These are phyloP conservation scores for Watsonalla binaria DNA, from an alignment of 2,888 invertebrate species.

Conservation along the genomic window DNA sequence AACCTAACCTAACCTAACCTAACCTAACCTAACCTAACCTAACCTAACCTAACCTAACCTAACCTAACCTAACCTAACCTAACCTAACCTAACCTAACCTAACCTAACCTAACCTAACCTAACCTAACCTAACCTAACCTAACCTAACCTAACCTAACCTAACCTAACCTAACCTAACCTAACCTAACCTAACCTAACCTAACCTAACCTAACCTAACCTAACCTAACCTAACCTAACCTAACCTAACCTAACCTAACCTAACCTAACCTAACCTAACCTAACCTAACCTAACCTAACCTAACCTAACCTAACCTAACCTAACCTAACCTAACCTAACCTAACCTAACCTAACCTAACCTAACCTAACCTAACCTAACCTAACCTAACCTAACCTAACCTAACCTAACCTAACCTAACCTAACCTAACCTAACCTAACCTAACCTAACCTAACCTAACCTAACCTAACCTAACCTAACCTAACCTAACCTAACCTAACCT, in stretches of 20 bases:
- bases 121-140: slow-evolving; percentile 15
- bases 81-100: slow-evolving; percentile 15
- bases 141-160: slow-evolving; percentile 15
- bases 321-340: too few relatives aligned
- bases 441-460: too few relatives aligned
- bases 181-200: slow-evolving; percentile 14
- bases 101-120: slow-evolving; percentile 15
- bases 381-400: slow-evolving; percentile 16
- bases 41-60: slow-evolving; percentile 13
- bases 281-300: neutral
- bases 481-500: too few relatives aligned
- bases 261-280: slow-evolving; percentile 11
- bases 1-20: neutral
- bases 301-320: slow-evolving; percentile 5
- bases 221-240: slow-evolving; percentile 15
- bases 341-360: slow-evolving; percentile 7
- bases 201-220: slow-evolving; percentile 15
- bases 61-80: slow-evolving; percentile 1
- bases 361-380: slow-evolving; percentile 14
- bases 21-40: slow-evolving; percentile 8
- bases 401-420: slow-evolving; percentile 11
- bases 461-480: too few relatives aligned
- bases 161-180: slow-evolving; percentile 15
- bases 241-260: slow-evolving; percentile 14
- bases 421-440: neutral